Conservation (phyloP, 2,797 vertebrate genomes). For the Hafferia zeledoni region DNA sequence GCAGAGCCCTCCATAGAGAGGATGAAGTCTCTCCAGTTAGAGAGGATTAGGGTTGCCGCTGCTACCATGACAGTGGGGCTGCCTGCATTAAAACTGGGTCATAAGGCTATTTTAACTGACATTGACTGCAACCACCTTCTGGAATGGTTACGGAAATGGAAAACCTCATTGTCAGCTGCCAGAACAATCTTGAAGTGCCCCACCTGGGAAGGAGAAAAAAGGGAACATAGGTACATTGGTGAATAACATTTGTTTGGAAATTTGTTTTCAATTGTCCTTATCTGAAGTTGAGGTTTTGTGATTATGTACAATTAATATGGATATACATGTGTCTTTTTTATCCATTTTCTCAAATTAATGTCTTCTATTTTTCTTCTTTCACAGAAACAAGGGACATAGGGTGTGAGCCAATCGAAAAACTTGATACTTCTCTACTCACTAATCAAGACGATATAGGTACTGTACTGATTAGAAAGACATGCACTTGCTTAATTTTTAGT, state of each 20-base stretch:
- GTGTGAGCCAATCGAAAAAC: slow-evolving; percentile 55
- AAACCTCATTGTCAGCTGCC: rapidly evolving
- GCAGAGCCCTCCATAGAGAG: background rate
- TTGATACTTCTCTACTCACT: slow-evolving; percentile 39
- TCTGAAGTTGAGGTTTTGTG: background rate
- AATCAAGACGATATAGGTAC: slow-evolving; percentile 59
- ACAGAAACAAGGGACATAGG: slow-evolving; percentile 47
- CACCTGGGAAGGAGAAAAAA: background rate
- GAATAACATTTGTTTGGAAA: background rate
- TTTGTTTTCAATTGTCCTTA: background rate
- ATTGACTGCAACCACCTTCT: background rate
- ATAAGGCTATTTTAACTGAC: background rate
- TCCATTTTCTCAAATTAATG: background rate
- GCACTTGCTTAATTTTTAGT: background rate
- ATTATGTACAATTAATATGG: background rate
- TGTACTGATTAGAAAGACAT: background rate
- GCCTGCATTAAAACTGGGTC: background rate
- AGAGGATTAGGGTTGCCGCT: background rate
- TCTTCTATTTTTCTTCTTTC: background rate
- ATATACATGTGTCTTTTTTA: background rate
- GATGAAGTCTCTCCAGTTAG: rapidly evolving
- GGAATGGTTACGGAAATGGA: background rate
- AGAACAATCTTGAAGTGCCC: background rate
- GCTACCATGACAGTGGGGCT: background rate
- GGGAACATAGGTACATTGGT: background rate